These are phyloP conservation scores for Poecilus cupreus DNA, from an alignment of 2,888 invertebrate species.

Conservation along the genomic window DNA sequence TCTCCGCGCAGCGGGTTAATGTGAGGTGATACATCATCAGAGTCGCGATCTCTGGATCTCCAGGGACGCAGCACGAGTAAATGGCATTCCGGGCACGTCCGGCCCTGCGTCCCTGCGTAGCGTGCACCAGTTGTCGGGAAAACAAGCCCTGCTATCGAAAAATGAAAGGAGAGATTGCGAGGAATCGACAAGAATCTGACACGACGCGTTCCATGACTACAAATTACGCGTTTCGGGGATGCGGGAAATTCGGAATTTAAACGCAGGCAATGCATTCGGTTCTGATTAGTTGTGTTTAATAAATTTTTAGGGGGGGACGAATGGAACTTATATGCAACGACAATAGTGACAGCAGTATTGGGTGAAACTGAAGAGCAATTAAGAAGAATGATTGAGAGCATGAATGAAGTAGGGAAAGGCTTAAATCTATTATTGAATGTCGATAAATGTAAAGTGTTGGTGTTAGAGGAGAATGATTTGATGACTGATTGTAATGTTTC, in stretches of 20 bases:
- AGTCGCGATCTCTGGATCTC: neutral
- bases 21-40: constrained; percentile 18
- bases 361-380: no score
- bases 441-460: no score
- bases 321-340: neutral
- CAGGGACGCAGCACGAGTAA: neutral
- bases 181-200: constrained; percentile 53
- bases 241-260: neutral
- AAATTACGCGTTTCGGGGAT: constrained; percentile 39
- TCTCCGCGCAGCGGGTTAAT: neutral
- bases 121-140: constrained; percentile 36
- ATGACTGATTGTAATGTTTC: no score
- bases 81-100: constrained; percentile 26
- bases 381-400: no score
- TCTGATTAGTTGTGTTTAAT: neutral
- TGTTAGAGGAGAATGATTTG: no score
- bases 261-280: neutral
- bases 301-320: neutral
- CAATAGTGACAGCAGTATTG: no score
- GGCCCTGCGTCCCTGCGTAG: constrained; percentile 3
- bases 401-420: no score
- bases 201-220: constrained; percentile 44
- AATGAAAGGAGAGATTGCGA: constrained; percentile 55
- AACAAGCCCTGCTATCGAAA: constrained; percentile 47
- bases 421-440: no score